phyloP scores from a whole-genome alignment of 2,113 vertebrate species.

The Austrofundulus limnaeus region DNA sequence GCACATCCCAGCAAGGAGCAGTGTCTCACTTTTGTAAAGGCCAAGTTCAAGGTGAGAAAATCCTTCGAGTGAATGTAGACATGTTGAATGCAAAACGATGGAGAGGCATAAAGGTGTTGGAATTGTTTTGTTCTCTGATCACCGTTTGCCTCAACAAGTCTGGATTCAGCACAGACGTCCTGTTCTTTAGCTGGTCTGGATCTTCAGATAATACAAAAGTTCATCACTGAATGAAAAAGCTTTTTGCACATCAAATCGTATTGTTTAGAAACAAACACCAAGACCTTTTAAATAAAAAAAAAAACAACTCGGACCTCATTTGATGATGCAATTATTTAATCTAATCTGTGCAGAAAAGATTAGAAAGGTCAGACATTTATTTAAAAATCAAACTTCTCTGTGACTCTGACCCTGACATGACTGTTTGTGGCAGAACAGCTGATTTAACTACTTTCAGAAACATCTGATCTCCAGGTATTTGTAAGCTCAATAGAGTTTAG shows the following conservation, averaged over 20 bases:
- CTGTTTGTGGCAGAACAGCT: background rate
- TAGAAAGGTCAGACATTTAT: too few species aligned
- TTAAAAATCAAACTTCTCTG: background rate
- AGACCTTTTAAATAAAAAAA: too few species aligned
- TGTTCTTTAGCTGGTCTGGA: background rate
- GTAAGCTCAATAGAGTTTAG: background rate
- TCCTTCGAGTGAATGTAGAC: slow-evolving; percentile 8
- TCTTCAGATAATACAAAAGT: too few species aligned
- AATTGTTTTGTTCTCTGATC: too few species aligned
- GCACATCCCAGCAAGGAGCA: slow-evolving; percentile 41
- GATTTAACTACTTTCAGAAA: background rate
- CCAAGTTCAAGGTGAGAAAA: slow-evolving; percentile 27
- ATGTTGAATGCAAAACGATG: slow-evolving; percentile 19
- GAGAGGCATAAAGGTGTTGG: slow-evolving; percentile 2
- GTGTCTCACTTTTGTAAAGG: slow-evolving; percentile 41
- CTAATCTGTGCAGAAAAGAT: too few species aligned
- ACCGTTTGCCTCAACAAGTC: background rate
- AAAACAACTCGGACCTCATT: too few species aligned
- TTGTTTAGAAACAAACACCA: too few species aligned
- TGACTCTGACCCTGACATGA: background rate
- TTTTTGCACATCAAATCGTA: too few species aligned
- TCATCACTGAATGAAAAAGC: too few species aligned
- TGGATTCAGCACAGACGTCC: background rate
- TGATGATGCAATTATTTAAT: too few species aligned
- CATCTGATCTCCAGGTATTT: background rate